Base-by-base conservation (phyloP, 2,888 invertebrate species). In the Dryadula phaetusa region DNA sequence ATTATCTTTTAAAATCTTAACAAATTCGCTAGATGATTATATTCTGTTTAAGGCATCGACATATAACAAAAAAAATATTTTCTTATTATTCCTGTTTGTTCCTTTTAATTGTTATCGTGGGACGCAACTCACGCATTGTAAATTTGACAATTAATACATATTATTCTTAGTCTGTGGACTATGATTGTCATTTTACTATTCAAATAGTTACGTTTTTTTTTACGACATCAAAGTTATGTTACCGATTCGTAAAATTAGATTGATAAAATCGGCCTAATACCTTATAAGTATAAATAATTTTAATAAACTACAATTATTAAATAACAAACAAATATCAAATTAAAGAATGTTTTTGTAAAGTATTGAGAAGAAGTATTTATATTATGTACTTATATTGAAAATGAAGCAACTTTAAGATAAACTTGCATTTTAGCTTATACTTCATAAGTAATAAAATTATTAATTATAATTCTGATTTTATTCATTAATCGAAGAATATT, bases 41-140 rank as follows among this genome's bases (percentile, higher is more conserved):
- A 64, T 34, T 64, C 58, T 58, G 53, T 28, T 64, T 70, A 66
- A 65, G n/a, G 58, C 44, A 3, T 49, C 58, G 32, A 66, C 61
- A 71, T 49, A 46, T 56, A 69, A 54, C 44, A 61, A 70, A 70
- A 66, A 66, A 69, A 65, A 62, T 67, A 56, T 65, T 64, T 70
- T 68, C 16, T 16, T 52, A 52, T 64, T 68, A 67, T 66, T 72
- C 62, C 68, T 73, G 70, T 56, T 56, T 40, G 25, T 40, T 40
- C 56, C 22, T 40, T 22, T 40, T 56, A 56, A 56, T 56, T 56
- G 56, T 70, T 74, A 71, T 73, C 72, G 69, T 75, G 71, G 72
- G 74, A 75, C 76, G 75, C 56, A 56, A 56, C 56, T 56, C 56
- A 56, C 56, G 40, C 75, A 76, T 74, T 73, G 75, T 73, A 71